Base-by-base conservation (phyloP, 2,888 invertebrate species). In the Sphaerophoria rueppellii region DNA sequence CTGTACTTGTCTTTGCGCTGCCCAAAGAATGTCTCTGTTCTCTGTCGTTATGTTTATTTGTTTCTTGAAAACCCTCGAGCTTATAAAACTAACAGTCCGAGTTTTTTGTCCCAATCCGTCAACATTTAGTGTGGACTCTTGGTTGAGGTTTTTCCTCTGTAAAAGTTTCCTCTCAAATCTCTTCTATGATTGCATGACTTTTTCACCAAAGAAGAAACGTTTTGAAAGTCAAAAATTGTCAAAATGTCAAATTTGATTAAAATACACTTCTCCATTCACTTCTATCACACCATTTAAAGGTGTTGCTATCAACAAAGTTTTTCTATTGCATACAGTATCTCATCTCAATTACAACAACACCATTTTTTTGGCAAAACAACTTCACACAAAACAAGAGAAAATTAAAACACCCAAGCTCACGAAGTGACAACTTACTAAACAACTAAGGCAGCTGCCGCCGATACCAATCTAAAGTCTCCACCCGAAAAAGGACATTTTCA, bases 381-480 rank as follows among this genome's bases (percentile, higher is more conserved):
- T 67, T 52, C 37, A 37, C 37, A 24, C 0, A 3, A 37, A 46
- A 46, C 11, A 35, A 34, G 12, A 43, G 34, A 63, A 65, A 43
- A 40, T 4, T 12, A 57, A 72, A 67, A 57, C 46, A 24, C 61
- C 34, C 24, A 77, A 61, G 50, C 77, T 61, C 61, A 57, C 55
- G 77, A 57, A 57, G 77, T 82, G 82, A 82, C 82, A 82, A 78
- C 61, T 82, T 61, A 78, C 73, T 78, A 74, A 82, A 50, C 82
- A 69, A 78, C 73, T 73, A 73, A 57, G 72, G 77, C 37, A 40
- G 67, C 67, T 67, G 54, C 54, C 67, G 32, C 32, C 12, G 52
- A 54, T 67, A 40, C n/a, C 40, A 2, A 69, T 61, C 72, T 77
- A 67, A 61, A 72, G 61, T 63, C 52, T 35, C 63, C 50, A 40